Evolutionary conservation across 1,140 invertebrate species (phyloP), one percentile per base, ranked within the genome.

Genomic region (Teleopsis dalmanni): DNA sequence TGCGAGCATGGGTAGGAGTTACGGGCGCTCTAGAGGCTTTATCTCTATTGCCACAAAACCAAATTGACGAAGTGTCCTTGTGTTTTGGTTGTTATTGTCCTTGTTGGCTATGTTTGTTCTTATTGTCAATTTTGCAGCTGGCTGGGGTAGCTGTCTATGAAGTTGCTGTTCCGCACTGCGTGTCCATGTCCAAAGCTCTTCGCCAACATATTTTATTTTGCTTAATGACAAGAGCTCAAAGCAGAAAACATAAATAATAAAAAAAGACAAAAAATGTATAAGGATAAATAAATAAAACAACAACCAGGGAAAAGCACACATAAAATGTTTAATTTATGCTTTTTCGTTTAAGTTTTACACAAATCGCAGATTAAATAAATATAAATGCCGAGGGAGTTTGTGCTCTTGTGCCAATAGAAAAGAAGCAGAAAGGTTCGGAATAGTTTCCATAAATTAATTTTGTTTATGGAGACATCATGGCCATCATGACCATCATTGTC

Each of bases 371-470:
- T 65, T 43, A 43, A n/a, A n/a, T n/a, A n/a, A n/a, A n/a, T n/a
- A n/a, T n/a, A n/a, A n/a, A n/a, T n/a, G n/a, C n/a, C n/a, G n/a
- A n/a, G n/a, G n/a, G n/a, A n/a, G n/a, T n/a, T n/a, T n/a, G n/a
- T n/a, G n/a, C n/a, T n/a, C n/a, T n/a, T n/a, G n/a, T n/a, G n/a
- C n/a, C n/a, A n/a, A n/a, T 43, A 10, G 16, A 43, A 43, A 43
- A 29, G 13, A 7, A 29, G 13, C 27, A 29, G 13, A 29, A 13
- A 8, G 31, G 41, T 43, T 43, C 55, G 52, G 62, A 55, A 60
- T 61, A 65, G 60, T 66, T 65, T 60, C 59, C 60, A 66, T 65
- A 66, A 66, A 66, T 66, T 63, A 57, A 57, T 61, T 60, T 65
- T 65, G 65, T 66, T 63, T 65, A 53, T 44, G 56, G 51, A 58